A percentile compares a stretch with the other conserved stretches of the same genome.
phyloP scores from a whole-genome alignment of 1,140 invertebrate genomes.

The Drosophila nigrodunni region DNA sequence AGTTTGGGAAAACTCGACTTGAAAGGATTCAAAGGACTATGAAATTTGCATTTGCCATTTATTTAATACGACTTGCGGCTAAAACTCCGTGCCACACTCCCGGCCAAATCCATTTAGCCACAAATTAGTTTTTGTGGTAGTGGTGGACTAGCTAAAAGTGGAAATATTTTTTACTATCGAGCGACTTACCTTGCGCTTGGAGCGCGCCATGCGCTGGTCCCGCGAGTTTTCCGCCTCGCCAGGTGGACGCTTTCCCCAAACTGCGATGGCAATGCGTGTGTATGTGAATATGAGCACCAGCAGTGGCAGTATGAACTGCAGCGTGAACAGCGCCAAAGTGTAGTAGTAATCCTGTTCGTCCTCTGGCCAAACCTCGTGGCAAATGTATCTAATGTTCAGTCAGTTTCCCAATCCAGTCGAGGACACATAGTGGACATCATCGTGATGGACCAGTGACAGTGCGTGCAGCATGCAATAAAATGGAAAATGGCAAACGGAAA shows the following conservation, averaged over 20 bases:
- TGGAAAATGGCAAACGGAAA: background rate
- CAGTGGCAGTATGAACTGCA: conserved; percentile 95
- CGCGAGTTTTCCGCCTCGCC: conserved; percentile 93
- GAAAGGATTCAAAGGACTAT: conserved; percentile 31
- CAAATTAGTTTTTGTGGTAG: conserved; percentile 77
- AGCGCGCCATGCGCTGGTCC: conserved; percentile 92
- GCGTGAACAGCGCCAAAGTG: conserved; percentile 90
- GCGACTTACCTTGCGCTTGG: conserved; percentile 93
- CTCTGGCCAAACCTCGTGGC: conserved; percentile 88
- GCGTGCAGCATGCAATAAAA: conserved; percentile 45
- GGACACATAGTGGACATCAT: background rate
- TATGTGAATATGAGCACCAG: conserved; percentile 95
- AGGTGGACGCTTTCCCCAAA: conserved; percentile 94
- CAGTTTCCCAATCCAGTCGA: background rate
- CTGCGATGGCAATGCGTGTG: conserved; percentile 92
- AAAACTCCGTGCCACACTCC: conserved; percentile 22
- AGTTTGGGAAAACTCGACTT: background rate
- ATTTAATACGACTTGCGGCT: conserved; percentile 31
- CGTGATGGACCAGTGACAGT: conserved; percentile 21
- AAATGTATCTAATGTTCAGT: conserved; percentile 87
- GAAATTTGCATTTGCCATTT: conserved; percentile 45
- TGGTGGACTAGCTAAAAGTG: conserved; percentile 39
- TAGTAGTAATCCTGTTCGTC: conserved; percentile 88
- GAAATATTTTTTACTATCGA: background rate
- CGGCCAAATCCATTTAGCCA: conserved; percentile 42